Conservation (phyloP, 92 coral and sea anemone genomes). For the Umimayanthus chanpuru region DNA sequence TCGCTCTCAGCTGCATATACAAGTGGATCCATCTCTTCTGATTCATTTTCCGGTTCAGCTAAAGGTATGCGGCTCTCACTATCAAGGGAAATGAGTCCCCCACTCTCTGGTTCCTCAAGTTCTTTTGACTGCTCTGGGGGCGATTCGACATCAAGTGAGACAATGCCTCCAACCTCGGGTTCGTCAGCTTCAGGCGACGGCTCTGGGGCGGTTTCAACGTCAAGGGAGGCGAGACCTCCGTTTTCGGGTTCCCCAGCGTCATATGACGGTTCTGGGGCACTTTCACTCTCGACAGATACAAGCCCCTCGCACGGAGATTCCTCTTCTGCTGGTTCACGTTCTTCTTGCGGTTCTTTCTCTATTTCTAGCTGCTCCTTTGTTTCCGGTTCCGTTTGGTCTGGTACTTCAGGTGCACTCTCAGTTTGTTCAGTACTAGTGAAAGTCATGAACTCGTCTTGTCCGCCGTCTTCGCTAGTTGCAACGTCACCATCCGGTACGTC, state of each 20-base stretch:
- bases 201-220: slow-evolving; percentile 14
- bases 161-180: neutral
- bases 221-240: neutral
- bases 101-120: slow-evolving; percentile 12
- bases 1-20: slow-evolving; percentile 15
- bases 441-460: slow-evolving; percentile 5
- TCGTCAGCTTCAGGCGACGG: neutral
- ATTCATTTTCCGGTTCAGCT: slow-evolving; percentile 32
- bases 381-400: slow-evolving; percentile 12
- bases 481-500: neutral
- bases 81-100: slow-evolving; percentile 14
- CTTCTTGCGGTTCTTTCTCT: neutral
- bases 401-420: slow-evolving; percentile 26
- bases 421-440: slow-evolving; percentile 20
- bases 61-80: slow-evolving; percentile 6
- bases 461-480: neutral
- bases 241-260: slow-evolving; percentile 1
- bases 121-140: neutral
- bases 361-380: neutral
- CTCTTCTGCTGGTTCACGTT: neutral
- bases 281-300: neutral
- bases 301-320: neutral
- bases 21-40: slow-evolving; percentile 28
- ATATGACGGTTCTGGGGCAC: neutral
- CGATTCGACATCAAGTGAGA: neutral